Base-by-base conservation (phyloP, 2,797 vertebrate genomes). In the Erethizon dorsatum region DNA sequence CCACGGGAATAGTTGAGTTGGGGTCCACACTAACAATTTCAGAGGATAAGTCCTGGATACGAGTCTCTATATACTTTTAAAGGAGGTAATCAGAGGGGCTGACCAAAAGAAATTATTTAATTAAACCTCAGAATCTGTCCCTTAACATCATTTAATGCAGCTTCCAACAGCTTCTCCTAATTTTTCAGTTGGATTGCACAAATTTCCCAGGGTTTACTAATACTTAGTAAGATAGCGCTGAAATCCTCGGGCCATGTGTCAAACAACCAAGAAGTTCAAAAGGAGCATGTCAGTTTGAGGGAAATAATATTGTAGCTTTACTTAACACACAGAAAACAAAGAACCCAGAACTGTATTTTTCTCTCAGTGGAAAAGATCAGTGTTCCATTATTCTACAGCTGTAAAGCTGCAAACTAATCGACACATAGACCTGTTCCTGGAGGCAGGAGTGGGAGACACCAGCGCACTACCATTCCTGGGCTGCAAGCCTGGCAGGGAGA, bases 61-160 rank as follows among this genome's bases (percentile, higher is more conserved):
- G 84, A 52, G 80, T 78, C 52, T 45, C 71, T 56, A 82, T 31
- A 26, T 37, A 69, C n/a, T 83, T 96, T 88, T 63, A 79, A 26
- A 71, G 63, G 63, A 85, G 59, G 47, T 45, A 59, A 73, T 78
- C 20, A 6, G 26, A 41, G 31, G 24, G 4, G 41, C 6, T 31
- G 31, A 93, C 61, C 78, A 65, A 56, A 83, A 69, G 61, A 93
- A 94, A 93, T 82, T 18, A 84, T 83, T 89, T 52, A n/a, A 91
- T 57, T 77, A 56, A 80, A 73, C 45, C 9, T 57, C 73, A 83
- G 83, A 90, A 83, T 20, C 77, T 47, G 17, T 45, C 28, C 37
- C 50, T 89, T 63, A 69, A 50, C 57, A 71, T n/a, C 20, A 10
- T 57, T 37, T 56, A 82, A 56, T 50, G 26, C 18, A 24, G 26